A percentile compares a stretch with the other conserved stretches of the same genome.
phyloP scores from a whole-genome alignment of 2,888 invertebrate genomes.

The Drosophila maculinotata region DNA sequence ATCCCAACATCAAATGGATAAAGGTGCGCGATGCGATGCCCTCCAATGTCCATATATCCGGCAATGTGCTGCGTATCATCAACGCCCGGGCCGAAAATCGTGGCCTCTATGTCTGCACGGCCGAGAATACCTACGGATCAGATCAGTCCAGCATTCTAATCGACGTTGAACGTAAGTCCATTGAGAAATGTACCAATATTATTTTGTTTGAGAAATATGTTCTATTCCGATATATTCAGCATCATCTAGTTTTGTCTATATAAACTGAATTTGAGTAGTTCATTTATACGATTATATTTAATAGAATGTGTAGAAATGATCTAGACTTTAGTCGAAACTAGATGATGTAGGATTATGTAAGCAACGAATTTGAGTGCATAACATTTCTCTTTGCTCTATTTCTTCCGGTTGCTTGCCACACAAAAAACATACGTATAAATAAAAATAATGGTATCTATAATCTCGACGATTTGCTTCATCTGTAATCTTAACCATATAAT shows the following conservation, averaged over 20 bases:
- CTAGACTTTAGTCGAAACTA: background rate
- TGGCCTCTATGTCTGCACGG: constrained; percentile 94
- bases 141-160: constrained; percentile 90
- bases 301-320: no score
- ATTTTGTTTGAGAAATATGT: no score
- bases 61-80: constrained; percentile 88
- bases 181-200: background rate
- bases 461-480: background rate
- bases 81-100: constrained; percentile 90
- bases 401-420: constrained; percentile 41
- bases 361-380: constrained; percentile 14
- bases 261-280: no score
- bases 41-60: constrained; percentile 88
- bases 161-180: constrained; percentile 92
- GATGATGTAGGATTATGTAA: constrained; percentile 1
- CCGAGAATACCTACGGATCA: constrained; percentile 87
- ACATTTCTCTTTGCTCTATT: constrained; percentile 41
- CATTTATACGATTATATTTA: no score
- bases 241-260: constrained; percentile 14
- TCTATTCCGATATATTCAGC: background rate
- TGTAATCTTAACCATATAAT: background rate
- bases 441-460: constrained; percentile 30
- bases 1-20: constrained; percentile 93
- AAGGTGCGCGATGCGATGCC: constrained; percentile 88
- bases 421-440: background rate